These are phyloP conservation scores for Urocolius indicus DNA, from an alignment of 2,113 vertebrate species.

Conservation along the genomic window DNA sequence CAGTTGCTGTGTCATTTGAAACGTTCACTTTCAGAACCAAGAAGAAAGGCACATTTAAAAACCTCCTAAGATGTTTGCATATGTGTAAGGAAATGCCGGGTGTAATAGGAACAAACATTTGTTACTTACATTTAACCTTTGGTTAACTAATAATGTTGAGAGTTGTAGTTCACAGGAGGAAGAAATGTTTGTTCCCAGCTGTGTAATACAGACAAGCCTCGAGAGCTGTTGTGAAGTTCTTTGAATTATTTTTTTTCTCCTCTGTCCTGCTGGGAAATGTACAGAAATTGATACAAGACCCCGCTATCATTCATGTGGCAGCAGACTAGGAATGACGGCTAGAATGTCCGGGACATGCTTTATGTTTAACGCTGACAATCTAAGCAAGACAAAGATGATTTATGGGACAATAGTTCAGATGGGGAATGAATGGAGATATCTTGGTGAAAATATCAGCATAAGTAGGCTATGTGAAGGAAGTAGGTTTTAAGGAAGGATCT, in stretches of 20 bases:
- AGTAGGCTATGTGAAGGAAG: conserved; percentile 61
- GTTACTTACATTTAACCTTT: conserved; percentile 55
- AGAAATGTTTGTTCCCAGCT: conserved; percentile 63
- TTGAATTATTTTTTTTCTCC: conserved; percentile 62
- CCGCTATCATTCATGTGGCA: conserved; percentile 62
- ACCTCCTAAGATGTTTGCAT: neutral
- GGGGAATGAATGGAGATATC: conserved; percentile 69
- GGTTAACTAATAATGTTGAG: conserved; percentile 27
- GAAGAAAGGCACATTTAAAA: conserved; percentile 51
- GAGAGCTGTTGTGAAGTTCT: conserved; percentile 50
- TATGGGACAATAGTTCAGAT: conserved; percentile 69
- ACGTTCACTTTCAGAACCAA: conserved; percentile 26
- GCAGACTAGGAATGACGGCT: conserved; percentile 60
- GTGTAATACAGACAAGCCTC: conserved; percentile 44
- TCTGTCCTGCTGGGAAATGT: conserved; percentile 76
- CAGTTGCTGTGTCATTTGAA: conserved; percentile 44
- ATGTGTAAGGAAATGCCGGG: neutral
- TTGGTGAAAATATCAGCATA: conserved; percentile 60
- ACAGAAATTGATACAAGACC: conserved; percentile 72
- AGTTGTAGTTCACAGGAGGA: conserved; percentile 48
- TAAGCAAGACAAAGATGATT: conserved; percentile 70
- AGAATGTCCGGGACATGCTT: conserved; percentile 61
- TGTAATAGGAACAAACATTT: conserved; percentile 4
- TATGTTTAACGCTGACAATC: conserved; percentile 64
- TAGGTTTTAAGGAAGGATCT: conserved; percentile 60